Conservation (phyloP, 2,113 vertebrate species). For the Hippotragus niger region DNA sequence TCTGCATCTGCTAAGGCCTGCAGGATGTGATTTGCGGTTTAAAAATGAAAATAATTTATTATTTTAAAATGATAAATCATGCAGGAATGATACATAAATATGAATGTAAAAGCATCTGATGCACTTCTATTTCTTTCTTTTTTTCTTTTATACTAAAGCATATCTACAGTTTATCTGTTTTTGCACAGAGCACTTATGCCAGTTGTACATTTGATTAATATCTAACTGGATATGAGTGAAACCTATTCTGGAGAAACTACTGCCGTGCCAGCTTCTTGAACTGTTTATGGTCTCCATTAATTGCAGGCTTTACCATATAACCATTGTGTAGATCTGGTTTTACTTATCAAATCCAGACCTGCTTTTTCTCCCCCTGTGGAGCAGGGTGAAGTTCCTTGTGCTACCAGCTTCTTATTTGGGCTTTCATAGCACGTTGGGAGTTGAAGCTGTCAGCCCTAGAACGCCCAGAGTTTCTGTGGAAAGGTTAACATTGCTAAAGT, state of each 20-base stretch:
- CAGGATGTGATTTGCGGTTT: constrained; percentile 53
- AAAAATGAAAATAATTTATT: constrained; percentile 62
- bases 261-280: constrained; percentile 58
- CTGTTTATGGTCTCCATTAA: constrained; percentile 77
- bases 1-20: constrained; percentile 54
- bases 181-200: constrained; percentile 37
- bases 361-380: constrained; percentile 76
- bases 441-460: constrained; percentile 72
- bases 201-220: constrained; percentile 49
- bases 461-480: constrained; percentile 70
- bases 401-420: constrained; percentile 74
- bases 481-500: constrained; percentile 65
- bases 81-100: constrained; percentile 27
- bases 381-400: constrained; percentile 71
- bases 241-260: constrained; percentile 53
- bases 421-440: constrained; percentile 65
- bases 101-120: constrained; percentile 25
- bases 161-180: background rate
- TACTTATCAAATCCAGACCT: constrained; percentile 84
- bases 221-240: constrained; percentile 76
- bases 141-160: background rate
- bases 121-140: background rate
- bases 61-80: constrained; percentile 54
- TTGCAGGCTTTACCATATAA: constrained; percentile 77
- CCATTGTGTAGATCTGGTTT: constrained; percentile 81